Base-by-base conservation (phyloP, 1,140 invertebrate species). In the Formica selysi region DNA sequence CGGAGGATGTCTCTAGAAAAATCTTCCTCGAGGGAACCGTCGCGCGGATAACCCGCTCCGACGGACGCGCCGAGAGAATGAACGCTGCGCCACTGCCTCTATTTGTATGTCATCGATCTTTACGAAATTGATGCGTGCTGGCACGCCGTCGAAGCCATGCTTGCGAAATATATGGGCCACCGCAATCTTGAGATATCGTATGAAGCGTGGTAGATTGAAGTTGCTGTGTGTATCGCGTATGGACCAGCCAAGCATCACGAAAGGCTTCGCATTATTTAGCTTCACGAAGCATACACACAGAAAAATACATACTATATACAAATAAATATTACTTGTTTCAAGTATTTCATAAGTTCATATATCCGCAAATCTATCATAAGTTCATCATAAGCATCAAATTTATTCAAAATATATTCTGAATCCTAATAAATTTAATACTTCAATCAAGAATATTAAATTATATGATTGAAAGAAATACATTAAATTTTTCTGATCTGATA, bases 21-120 rank as follows among this genome's bases (percentile, higher is more conserved):
- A 76, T 68, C 38, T 51, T 41, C 57, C 65, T 71, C 65, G 86
- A 64, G 70, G 41, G 41, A 51, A 67, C 41, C 29, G 57, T 64
- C 79, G 54, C 86, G 67, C 62, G 76, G 59, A 89, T 89, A 89
- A 89, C 87, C 68, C 88, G 87, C 83, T 78, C 59, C 70, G 88
- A 88, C 70, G 88, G 87, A 85, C 86, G 87, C 85, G 67, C 36
- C 61, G 76, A 57, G 73, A 22, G 74, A 86, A 78, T 84, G 85
- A 26, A 16, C 67, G 41, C 38, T 36, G 44, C 13, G 76, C 8
- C 61, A 41, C 76, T 36, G 76, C 26, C 19, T 61, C 79, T 48
- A 71, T 81, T 59, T 65, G 32, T 13, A 36, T 73, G 32, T n/a
- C 54, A 10, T 61, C 57, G 79, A 44, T 73, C 38, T 74, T 61